A percentile compares a stretch with the other conserved stretches of the same genome.
phyloP scores from a whole-genome alignment of 2,113 vertebrate genomes.

The Sprattus sprattus region DNA sequence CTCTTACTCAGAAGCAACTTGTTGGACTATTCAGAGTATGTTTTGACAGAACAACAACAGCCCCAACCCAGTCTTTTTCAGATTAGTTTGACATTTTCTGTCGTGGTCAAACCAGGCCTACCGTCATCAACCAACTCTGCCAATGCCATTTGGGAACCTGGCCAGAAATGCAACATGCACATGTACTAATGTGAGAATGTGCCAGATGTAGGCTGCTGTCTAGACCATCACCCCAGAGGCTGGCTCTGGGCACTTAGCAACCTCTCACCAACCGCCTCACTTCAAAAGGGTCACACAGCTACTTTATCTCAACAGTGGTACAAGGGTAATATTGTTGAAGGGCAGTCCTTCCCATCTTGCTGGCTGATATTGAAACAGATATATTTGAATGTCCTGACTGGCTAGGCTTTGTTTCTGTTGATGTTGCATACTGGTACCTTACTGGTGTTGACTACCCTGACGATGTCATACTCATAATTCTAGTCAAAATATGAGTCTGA shows the following conservation, averaged over 20 bases:
- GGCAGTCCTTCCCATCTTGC: background rate
- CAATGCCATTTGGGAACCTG: background rate
- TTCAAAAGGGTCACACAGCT: conserved; percentile 10
- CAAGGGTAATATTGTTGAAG: background rate
- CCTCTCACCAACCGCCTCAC: background rate
- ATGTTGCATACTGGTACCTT: background rate
- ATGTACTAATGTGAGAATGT: background rate
- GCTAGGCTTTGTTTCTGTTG: background rate
- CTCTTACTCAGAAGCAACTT: background rate
- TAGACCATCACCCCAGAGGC: background rate
- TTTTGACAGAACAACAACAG: background rate
- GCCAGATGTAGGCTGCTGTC: background rate
- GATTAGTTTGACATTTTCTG: background rate
- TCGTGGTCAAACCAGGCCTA: background rate
- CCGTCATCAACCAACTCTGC: background rate
- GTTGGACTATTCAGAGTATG: background rate
- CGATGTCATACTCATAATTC: too few species aligned
- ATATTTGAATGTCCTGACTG: background rate
- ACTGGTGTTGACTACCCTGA: background rate
- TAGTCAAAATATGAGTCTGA: too few species aligned
- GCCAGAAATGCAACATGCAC: background rate
- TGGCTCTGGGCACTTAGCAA: background rate
- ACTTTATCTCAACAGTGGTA: background rate
- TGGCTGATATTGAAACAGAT: background rate
- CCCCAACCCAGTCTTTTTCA: background rate